Base-by-base conservation (phyloP, 2,888 invertebrate genomes). In the Cryptus armator region DNA sequence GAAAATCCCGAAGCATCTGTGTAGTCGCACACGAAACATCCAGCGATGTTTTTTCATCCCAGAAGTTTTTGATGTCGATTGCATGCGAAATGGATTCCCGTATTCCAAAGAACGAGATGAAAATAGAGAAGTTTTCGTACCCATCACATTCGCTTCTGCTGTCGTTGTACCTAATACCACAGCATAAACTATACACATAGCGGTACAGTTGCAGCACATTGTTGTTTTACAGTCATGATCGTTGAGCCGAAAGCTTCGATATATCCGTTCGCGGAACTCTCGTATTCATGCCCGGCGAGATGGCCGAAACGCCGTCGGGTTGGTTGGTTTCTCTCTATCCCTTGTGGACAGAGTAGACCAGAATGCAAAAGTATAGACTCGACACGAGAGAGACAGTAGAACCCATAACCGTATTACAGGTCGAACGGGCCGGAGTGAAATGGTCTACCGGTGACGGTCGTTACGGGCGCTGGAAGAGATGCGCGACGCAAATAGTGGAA, bases 381-480 rank as follows among this genome's bases (percentile, higher is more conserved):
- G 44, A 82, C 2, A 9, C 37, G 7, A 37, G 37, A 37, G 37
- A 48, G n/a, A 67, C 51, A 66, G 62, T 62, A n/a, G 70, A 64
- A 79, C 70, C 78, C 83, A 83, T 83, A 80, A 83, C 79, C 74
- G 53, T 83, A 80, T 76, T 75, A 84, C 76, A 71, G 80, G 66
- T 76, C 79, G 76, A 75, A 71, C 71, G 71, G 76, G 46, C 68
- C 72, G 68, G 72, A 70, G 82, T 68, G 78, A 77, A 82, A 84
- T 67, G 77, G 79, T 82, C 86, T 59, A 75, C 78, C 64, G 37
- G 62, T 78, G 71, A 48, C 75, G 79, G 64, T 67, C 78, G 78
- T 84, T 79, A 77, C 81, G 74, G 59, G 67, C 59, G 66, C 51
- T 74, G 74, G 59, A 24, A 48, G 29, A 64, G 48, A 19, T 3